Base-by-base conservation (phyloP, 2,797 vertebrate species). In the Halcyon smyrnensis region DNA sequence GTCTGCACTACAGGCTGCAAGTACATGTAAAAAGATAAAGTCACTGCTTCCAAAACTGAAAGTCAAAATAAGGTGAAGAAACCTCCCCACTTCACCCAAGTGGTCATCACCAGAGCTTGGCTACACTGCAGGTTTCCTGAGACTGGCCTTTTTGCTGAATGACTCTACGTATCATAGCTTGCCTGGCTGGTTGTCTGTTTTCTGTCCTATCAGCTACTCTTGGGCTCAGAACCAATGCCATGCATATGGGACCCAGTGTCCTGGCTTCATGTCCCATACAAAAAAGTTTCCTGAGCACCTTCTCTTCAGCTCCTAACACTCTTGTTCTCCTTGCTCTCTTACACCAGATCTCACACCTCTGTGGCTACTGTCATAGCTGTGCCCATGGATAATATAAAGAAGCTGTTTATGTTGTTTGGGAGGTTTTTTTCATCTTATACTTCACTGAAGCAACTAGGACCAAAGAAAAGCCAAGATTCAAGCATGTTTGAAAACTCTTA, bases 101-200 rank as follows among this genome's bases (percentile, higher is more conserved):
- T 16, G 36, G 51, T 65, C 32, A 62, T 2, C 45, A 71, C 27
- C 36, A 92, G 39, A 54, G 25, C 34, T 46, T 82, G 32, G 8
- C 12, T 75, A 19, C 30, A 11, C 6, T 19, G 19, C 36, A 77
- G 36, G 12, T 50, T 62, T 87, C 14, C 45, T 12, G 48, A 85
- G 25, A 50, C 41, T n/a, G 57, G 3, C 7, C 9, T 50, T 70
- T 74, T 70, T 37, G n/a, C 19, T 45, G 75, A 70, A 75, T 23
- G 15, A 27, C 12, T 4, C 17, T 25, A 7, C 0, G 0, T 62
- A 11, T 19, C 34, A 39, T 43, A 43, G 46, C 46, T 48, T 48
- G 46, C 32, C 6, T 59, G 24, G 9, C 9, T 62, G 18, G 14
- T 73, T 62, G 48, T 57, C 51, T 45, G 36, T 28, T 50, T 56